Evolutionary conservation across 2,888 invertebrate genomes (phyloP).

Genomic region (Dryococelus australis): DNA sequence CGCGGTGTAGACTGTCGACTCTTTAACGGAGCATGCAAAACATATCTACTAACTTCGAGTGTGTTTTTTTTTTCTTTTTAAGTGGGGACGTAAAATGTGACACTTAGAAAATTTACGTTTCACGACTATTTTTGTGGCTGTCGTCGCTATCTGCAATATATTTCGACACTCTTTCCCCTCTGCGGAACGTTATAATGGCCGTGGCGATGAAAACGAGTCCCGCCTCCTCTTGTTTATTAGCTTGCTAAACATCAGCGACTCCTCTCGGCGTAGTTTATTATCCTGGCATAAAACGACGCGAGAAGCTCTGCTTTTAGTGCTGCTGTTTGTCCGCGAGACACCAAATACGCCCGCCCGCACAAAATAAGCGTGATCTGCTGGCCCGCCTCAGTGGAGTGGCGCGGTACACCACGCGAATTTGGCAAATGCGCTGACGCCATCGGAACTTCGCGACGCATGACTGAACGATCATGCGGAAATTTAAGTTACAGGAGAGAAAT

Average conservation of each 20-base stretch:
- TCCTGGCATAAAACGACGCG: background rate
- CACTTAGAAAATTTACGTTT: background rate
- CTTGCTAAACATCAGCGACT: background rate
- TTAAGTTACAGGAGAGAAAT: no score
- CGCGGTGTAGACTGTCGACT: background rate
- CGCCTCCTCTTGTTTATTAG: background rate
- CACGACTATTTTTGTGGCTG: slow-evolving; percentile 16
- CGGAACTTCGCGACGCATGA: no score
- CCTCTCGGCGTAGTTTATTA: background rate
- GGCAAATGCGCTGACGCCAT: background rate
- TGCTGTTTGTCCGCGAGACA: background rate
- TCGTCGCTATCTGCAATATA: slow-evolving; percentile 10
- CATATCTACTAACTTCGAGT: background rate
- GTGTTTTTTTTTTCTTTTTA: background rate
- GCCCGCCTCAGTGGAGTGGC: background rate
- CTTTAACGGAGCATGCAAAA: background rate
- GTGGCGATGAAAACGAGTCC: background rate
- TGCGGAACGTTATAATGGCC: background rate
- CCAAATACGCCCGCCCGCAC: background rate
- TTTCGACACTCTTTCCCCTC: background rate
- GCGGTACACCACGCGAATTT: background rate
- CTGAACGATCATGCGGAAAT: no score
- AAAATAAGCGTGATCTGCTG: background rate
- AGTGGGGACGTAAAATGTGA: background rate
- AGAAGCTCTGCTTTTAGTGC: background rate